Evolutionary conservation across 2,113 vertebrate species (phyloP), one percentile per base, ranked within the genome.

Genomic region (Mirounga angustirostris): DNA sequence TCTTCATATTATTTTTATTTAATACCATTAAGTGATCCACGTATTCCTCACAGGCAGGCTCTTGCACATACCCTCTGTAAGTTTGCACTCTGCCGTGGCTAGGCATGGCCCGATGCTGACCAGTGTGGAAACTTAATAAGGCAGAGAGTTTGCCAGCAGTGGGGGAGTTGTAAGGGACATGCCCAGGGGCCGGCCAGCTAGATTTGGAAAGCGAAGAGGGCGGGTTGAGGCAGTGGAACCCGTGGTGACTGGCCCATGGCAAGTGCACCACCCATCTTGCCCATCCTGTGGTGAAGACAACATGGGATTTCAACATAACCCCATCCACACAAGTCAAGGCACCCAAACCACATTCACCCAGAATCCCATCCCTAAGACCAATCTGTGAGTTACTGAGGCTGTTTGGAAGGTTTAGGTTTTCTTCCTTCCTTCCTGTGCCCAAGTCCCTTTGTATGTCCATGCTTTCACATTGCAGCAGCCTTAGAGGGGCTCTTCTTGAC

Each of bases 1-100:
- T 93, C 50, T 76, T 81, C 28, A 22, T 0, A 8, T 94, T 59
- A 91, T 26, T 92, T 98, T 84, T 89, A 95, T 89, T 88, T 84
- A 90, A 33, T 56, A 54, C 8, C 33, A 5, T 50, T 36, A 82
- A 56, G 30, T 15, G 33, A 71, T 59, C 14, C 15, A 36, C 6
- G 7, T 33, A 43, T 40, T 71, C 56, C 30, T 87, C 86, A 24
- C 33, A 28, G 10, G 4, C 22, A 67, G 33, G 74, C 80, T 78
- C 71, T 13, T 18, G 19, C 63, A 40, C 7, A 1, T 63, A 4
- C 30, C 87, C 12, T 76, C 9, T 67, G 18, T 22, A 18, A 85
- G 59, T n/a, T 56, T 36, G 28, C 59, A 3, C 83, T 74, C 40
- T n/a, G 2, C 46, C 4, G 1, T 58, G 56, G 50, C 40, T 46